Percentiles rank a stretch among this genome's conserved stretches.
phyloP scores from a whole-genome alignment of 2,113 vertebrate genomes.

The Coregonus clupeaformis region DNA sequence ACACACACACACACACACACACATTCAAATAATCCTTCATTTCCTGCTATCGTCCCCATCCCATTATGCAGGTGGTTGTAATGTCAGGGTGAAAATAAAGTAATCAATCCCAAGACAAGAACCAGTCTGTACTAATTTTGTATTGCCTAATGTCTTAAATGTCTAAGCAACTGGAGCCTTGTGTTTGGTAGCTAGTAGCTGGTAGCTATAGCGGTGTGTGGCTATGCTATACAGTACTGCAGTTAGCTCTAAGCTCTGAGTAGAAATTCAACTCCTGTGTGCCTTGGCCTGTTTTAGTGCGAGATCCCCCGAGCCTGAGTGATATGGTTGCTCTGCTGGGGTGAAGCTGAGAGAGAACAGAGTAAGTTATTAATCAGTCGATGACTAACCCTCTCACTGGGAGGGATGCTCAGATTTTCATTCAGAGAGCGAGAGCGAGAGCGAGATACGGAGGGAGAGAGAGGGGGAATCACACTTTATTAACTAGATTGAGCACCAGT shows the following conservation, averaged over 20 bases:
- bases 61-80: background rate
- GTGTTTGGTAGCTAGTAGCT: background rate
- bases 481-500: background rate
- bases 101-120: too few relatives aligned
- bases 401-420: background rate
- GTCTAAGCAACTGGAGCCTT: background rate
- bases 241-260: background rate
- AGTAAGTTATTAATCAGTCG: constrained; percentile 17
- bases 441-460: background rate
- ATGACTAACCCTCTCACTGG: constrained; percentile 1
- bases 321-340: background rate
- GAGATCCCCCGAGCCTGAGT: background rate
- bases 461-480: background rate
- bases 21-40: constrained; percentile 2
- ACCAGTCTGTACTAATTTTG: background rate
- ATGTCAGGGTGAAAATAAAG: background rate
- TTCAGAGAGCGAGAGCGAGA: background rate
- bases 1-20: constrained; percentile 25
- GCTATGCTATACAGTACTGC: background rate
- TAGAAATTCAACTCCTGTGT: background rate
- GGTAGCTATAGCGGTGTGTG: background rate
- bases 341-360: background rate
- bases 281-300: background rate
- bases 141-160: background rate
- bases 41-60: constrained; percentile 32